A percentile compares a stretch with the other conserved stretches of the same genome.
phyloP scores from a whole-genome alignment of 2,888 invertebrate genomes.

The Iselma pallidipennis region DNA sequence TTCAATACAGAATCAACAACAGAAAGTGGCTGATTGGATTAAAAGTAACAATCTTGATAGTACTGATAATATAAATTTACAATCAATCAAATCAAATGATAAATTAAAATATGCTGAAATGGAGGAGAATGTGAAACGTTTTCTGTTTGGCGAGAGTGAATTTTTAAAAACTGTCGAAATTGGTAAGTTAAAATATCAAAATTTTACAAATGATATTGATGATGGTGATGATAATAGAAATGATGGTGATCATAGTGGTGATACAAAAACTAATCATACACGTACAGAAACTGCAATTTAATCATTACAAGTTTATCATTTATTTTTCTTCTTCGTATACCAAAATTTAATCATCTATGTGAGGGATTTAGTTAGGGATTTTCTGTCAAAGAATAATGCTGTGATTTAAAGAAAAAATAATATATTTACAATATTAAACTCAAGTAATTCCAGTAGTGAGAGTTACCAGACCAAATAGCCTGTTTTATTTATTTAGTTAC shows the following conservation, averaged over 20 bases:
- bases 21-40: constrained; percentile 76
- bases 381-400: background rate
- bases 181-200: constrained; percentile 48
- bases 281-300: no score
- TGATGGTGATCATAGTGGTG: background rate
- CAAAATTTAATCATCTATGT: no score
- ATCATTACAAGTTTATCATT: no score
- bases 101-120: constrained; percentile 65
- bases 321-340: no score
- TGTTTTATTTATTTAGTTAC: no score
- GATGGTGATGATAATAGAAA: no score
- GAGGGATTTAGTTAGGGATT: background rate
- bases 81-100: constrained; percentile 40
- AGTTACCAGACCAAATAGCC: background rate
- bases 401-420: background rate
- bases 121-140: constrained; percentile 79
- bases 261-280: background rate
- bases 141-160: constrained; percentile 60
- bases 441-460: background rate
- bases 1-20: constrained; percentile 42
- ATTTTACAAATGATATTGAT: no score
- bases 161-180: constrained; percentile 50
- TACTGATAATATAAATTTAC: constrained; percentile 17
- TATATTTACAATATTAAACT: background rate
- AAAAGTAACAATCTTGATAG: constrained; percentile 44